A percentile compares a stretch with the other conserved stretches of the same genome.
Evolutionary conservation across 2,113 vertebrate genomes (phyloP).

Genomic region (Rhodinocichla rosea): DNA sequence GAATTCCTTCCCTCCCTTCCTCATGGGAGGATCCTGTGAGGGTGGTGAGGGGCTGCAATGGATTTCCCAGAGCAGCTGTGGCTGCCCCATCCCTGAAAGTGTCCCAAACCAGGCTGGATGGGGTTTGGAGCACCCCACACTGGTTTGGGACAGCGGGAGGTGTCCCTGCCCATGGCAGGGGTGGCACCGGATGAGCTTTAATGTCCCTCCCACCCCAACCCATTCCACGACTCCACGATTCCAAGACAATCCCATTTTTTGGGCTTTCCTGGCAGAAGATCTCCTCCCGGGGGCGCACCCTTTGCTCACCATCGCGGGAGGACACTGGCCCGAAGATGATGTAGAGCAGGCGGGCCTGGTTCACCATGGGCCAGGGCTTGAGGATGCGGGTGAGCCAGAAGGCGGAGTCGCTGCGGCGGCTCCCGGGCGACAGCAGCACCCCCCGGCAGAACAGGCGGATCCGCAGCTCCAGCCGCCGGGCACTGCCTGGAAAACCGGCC

Average conservation of each 20-base stretch:
- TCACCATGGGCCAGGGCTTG: constrained; percentile 88
- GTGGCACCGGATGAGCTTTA: accelerated
- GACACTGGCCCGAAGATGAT: constrained; percentile 86
- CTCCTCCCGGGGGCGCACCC: not conserved
- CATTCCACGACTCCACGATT: accelerated
- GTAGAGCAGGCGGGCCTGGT: constrained; percentile 86
- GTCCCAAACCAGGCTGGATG: accelerated
- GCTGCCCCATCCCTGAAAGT: not conserved
- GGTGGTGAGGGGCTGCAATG: not conserved
- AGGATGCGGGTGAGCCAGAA: constrained; percentile 87
- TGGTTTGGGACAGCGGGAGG: accelerated
- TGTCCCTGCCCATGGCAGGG: not conserved
- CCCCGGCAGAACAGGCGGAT: constrained; percentile 82
- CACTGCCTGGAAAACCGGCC: constrained; percentile 62
- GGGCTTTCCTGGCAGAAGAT: not conserved
- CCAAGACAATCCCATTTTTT: not conserved
- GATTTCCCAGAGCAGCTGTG: not conserved
- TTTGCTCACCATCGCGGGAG: constrained; percentile 72
- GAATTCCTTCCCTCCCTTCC: not conserved
- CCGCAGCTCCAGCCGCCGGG: constrained; percentile 76
- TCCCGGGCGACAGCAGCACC: constrained; percentile 81
- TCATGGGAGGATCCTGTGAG: not conserved
- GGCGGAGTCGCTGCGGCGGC: constrained; percentile 67
- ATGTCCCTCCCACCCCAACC: accelerated
- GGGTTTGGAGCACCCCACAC: not conserved